These are phyloP conservation scores for Venturia canescens DNA, from an alignment of 1,140 invertebrate species.

Conservation along the genomic window DNA sequence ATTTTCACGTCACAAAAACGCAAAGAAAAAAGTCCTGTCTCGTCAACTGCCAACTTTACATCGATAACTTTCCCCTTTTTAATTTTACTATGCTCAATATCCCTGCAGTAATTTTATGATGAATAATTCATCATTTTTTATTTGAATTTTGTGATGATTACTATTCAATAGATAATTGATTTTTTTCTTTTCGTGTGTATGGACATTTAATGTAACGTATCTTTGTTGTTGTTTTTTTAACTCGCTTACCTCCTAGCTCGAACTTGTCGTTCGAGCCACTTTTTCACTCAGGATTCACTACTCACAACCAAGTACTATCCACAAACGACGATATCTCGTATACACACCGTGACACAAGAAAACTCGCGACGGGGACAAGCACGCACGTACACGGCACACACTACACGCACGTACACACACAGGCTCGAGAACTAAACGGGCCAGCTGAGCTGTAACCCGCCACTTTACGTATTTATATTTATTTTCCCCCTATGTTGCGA, in stretches of 20 bases:
- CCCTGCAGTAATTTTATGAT: too few species aligned
- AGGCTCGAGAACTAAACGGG: constrained; percentile 49
- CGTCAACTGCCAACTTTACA: too few species aligned
- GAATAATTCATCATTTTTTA: too few species aligned
- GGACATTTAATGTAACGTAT: too few species aligned
- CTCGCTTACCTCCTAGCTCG: constrained; percentile 37
- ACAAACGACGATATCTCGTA: constrained; percentile 47
- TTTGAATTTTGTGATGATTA: too few species aligned
- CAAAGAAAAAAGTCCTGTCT: neutral
- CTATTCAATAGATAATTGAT: too few species aligned
- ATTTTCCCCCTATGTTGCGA: constrained; percentile 20
- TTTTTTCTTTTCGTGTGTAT: too few species aligned
- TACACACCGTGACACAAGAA: neutral
- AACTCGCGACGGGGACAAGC: constrained; percentile 27
- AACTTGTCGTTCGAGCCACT: constrained; percentile 28
- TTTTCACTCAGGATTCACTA: constrained; percentile 24
- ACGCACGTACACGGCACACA: constrained; percentile 48
- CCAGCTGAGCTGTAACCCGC: constrained; percentile 65
- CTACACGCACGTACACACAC: constrained; percentile 54
- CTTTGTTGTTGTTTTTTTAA: neutral
- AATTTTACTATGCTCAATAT: too few species aligned
- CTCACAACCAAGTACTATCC: constrained; percentile 39
- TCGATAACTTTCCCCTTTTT: too few species aligned
- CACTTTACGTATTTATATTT: constrained; percentile 49
- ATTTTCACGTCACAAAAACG: neutral